These are phyloP conservation scores for Axis porcinus DNA, from an alignment of 2,113 vertebrate genomes.

Conservation along the genomic window DNA sequence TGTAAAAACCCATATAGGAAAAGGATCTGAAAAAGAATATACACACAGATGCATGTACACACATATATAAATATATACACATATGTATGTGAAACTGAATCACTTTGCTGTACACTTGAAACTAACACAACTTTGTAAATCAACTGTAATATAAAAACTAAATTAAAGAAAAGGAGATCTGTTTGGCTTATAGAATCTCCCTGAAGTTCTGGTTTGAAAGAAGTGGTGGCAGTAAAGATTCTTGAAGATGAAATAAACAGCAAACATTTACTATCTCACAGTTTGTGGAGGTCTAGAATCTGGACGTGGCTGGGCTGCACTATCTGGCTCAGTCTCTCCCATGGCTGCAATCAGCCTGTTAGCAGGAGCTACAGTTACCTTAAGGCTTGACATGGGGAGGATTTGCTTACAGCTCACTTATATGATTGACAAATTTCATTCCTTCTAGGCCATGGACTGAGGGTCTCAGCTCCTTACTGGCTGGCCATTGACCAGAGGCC, in stretches of 20 bases:
- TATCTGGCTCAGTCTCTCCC: background rate
- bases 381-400: background rate
- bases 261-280: background rate
- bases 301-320: background rate
- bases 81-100: background rate
- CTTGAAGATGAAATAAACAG: background rate
- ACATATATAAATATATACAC: background rate
- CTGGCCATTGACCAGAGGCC: background rate
- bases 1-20: background rate
- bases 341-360: background rate
- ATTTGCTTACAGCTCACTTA: background rate
- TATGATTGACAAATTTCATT: background rate
- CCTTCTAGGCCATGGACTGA: background rate
- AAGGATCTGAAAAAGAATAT: background rate
- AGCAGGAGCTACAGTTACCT: background rate
- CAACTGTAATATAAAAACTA: background rate
- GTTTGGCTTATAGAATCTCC: background rate
- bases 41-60: background rate
- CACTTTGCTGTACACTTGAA: background rate
- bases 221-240: background rate
- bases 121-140: background rate
- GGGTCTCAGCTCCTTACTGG: background rate
- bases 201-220: background rate
- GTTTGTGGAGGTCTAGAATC: background rate
- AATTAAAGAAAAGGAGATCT: background rate